These are phyloP conservation scores for Choreutis nemorana DNA, from an alignment of 2,888 invertebrate species.

Conservation along the genomic window DNA sequence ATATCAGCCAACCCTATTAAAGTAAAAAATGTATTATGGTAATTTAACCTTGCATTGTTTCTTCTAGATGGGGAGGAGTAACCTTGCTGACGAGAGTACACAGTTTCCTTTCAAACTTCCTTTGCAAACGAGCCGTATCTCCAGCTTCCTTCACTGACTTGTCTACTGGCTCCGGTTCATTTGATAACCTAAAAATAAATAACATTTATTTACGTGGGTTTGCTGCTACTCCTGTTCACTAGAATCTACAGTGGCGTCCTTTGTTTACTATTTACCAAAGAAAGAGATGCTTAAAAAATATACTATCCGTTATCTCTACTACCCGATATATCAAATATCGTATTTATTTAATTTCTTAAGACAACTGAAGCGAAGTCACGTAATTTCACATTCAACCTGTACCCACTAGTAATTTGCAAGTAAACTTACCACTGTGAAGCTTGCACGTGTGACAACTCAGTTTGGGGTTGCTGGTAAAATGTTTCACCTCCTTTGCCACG, in stretches of 20 bases:
- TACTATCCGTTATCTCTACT: too few relatives aligned
- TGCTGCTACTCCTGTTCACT: too few relatives aligned
- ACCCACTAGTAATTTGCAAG: too few relatives aligned
- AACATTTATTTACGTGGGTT: too few relatives aligned
- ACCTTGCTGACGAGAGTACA: constrained; percentile 22
- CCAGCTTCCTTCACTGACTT: constrained; percentile 35
- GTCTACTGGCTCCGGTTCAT: constrained; percentile 29
- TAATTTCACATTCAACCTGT: too few relatives aligned
- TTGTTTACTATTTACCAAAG: too few relatives aligned
- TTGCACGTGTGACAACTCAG: constrained; percentile 24
- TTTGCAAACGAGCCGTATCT: constrained; percentile 39
- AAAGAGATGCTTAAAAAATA: too few relatives aligned
- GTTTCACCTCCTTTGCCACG: constrained; percentile 24
- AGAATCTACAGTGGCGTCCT: too few relatives aligned
- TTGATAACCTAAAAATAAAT: constrained; percentile 13
- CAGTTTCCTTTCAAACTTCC: constrained; percentile 45
- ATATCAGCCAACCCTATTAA: too few relatives aligned
- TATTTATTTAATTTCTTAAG: too few relatives aligned
- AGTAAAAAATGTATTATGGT: neutral
- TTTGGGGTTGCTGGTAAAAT: constrained; percentile 36
- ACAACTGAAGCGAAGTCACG: too few relatives aligned
- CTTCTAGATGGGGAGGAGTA: constrained; percentile 26
- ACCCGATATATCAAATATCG: too few relatives aligned
- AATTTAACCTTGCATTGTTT: constrained; percentile 39
- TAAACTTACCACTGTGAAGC: constrained; percentile 35